These are phyloP conservation scores for Eretmocerus hayati DNA, from an alignment of 2,888 invertebrate species.

Conservation along the genomic window DNA sequence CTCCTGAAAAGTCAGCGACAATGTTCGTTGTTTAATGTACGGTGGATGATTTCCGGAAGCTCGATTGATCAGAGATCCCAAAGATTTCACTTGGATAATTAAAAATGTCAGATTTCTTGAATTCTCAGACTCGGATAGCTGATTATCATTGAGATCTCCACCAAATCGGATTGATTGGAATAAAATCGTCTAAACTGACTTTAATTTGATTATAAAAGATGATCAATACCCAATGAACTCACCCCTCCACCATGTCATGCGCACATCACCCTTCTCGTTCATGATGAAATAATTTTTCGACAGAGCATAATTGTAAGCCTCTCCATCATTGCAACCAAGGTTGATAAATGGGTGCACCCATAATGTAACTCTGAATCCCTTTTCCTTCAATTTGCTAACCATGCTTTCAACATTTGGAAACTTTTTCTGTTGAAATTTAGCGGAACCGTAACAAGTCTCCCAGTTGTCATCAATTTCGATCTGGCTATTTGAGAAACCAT, in stretches of 20 bases:
- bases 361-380: constrained; percentile 68
- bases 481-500: constrained; percentile 66
- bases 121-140: no score
- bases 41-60: no score
- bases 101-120: no score
- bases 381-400: constrained; percentile 54
- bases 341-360: constrained; percentile 88
- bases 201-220: no score
- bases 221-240: no score
- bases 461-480: constrained; percentile 84
- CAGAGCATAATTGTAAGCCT: constrained; percentile 53
- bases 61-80: no score
- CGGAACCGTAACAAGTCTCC: constrained; percentile 80
- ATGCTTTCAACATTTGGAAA: constrained; percentile 63
- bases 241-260: constrained; percentile 50
- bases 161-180: no score
- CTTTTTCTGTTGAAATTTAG: constrained; percentile 62
- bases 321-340: constrained; percentile 50
- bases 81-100: no score
- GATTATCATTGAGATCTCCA: no score
- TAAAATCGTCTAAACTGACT: constrained; percentile 31
- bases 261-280: constrained; percentile 35
- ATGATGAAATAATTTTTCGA: constrained; percentile 54
- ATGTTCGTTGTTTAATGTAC: no score
- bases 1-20: constrained; percentile 14